Conservation (phyloP, 1,140 invertebrate genomes). For the Apis florea region DNA sequence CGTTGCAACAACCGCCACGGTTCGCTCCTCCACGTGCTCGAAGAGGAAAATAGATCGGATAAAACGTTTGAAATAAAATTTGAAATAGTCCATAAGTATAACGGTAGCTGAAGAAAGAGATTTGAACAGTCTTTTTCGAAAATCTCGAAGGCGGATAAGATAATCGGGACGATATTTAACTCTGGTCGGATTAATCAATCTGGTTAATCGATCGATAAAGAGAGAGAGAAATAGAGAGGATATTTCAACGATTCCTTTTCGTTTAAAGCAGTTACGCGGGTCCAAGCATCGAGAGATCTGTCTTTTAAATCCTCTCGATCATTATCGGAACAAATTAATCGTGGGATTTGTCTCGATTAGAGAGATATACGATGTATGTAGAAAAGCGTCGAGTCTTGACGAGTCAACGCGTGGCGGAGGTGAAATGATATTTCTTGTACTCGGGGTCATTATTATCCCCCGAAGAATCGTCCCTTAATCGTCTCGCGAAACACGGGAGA, state of each 20-base stretch:
- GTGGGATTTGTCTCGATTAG: not conserved
- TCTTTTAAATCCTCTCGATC: not conserved
- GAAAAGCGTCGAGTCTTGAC: not conserved
- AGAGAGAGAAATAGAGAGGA: no score
- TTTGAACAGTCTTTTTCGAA: no score
- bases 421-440: not conserved
- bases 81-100: no score
- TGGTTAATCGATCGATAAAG: not conserved
- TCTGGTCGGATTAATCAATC: not conserved
- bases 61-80: no score
- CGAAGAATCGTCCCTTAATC: not conserved
- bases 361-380: no score
- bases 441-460: not conserved
- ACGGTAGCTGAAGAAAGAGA: no score
- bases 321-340: not conserved
- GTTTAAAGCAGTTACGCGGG: not conserved
- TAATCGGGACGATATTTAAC: constrained; percentile 13
- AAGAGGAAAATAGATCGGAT: no score
- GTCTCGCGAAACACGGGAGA: not conserved
- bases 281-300: no score
- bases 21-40: no score
- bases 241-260: not conserved
- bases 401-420: not conserved
- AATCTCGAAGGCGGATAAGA: not conserved
- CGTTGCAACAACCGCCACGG: no score